Conservation (phyloP, 2,113 vertebrate species). For the Hystrix cristata region DNA sequence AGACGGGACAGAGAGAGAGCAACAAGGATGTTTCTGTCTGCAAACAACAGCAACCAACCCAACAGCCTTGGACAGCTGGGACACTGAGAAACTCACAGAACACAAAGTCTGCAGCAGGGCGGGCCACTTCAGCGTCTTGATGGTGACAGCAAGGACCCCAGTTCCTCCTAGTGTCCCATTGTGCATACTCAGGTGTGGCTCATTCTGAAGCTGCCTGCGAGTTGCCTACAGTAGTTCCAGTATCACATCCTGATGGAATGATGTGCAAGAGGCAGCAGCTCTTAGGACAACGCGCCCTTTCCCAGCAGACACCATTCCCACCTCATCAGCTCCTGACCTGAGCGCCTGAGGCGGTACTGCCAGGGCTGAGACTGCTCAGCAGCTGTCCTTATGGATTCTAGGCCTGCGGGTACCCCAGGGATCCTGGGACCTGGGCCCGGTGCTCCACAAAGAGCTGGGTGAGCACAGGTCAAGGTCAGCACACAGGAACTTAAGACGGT, state of each 20-base stretch:
- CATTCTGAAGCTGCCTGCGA: fast-evolving
- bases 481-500: no score
- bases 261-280: not conserved
- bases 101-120: fast-evolving
- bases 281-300: fast-evolving
- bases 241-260: not conserved
- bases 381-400: not conserved
- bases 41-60: not conserved
- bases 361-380: fast-evolving
- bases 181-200: no score
- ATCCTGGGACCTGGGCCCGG: not conserved
- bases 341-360: fast-evolving
- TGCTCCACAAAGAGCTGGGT: not conserved
- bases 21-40: not conserved
- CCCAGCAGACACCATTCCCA: not conserved
- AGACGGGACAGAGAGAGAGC: fast-evolving
- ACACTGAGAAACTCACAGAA: fast-evolving
- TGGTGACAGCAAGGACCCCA: not conserved
- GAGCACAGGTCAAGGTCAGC: not conserved
- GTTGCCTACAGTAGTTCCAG: not conserved
- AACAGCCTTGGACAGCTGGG: fast-evolving
- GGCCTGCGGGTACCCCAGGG: not conserved
- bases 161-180: fast-evolving
- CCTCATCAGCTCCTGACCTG: not conserved
- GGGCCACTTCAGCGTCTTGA: fast-evolving